Base-by-base conservation (phyloP, 2,888 invertebrate genomes). In the Holacanthella duospinosa region DNA sequence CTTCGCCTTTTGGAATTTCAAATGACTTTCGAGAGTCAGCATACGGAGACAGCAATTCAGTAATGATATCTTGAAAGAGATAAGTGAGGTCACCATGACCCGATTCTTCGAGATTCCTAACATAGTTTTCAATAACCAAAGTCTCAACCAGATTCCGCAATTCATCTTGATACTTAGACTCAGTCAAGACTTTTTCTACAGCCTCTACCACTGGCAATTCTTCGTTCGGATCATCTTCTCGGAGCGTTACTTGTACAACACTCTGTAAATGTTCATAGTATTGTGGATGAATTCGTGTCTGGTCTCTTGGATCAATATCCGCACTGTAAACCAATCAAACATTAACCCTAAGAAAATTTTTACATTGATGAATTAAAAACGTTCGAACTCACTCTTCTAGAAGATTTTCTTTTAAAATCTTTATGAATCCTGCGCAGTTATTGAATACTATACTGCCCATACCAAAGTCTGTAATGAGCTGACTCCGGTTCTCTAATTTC, bases 361-460 rank as follows among this genome's bases (percentile, higher is more conserved):
- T 6, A 16, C 9, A 26, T 12, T 27, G 6, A 55, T n/a, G n/a
- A n/a, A n/a, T n/a, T n/a, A n/a, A n/a, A n/a, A n/a, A n/a, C n/a
- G n/a, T n/a, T 24, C 4, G 4, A 26, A 26, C 21, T 55, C 26
- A 55, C 55, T 55, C 26, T 2, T 55, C 26, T 2, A 12, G 24
- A 9, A 55, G 26, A 2, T 3, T 19, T 4, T 4, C 26, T 9
- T 12, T 26, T 6, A 21, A 2, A 6, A 61, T 61, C 27, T 55
- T 54, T 4, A 61, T 21, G 55, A 61, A 61, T 6, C 61, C 61
- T 2, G 61, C 54, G 27, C 29, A 54, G 26, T 61, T 61, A n/a
- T 26, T 21, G 21, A 61, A 61, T 2, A 55, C 43, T 1, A 26
- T 9, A 24, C 55, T 54, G 2, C 61, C 61, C 2, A 55, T 25